Conservation (phyloP, 2,113 vertebrate species). For the Trematomus loennbergii region DNA sequence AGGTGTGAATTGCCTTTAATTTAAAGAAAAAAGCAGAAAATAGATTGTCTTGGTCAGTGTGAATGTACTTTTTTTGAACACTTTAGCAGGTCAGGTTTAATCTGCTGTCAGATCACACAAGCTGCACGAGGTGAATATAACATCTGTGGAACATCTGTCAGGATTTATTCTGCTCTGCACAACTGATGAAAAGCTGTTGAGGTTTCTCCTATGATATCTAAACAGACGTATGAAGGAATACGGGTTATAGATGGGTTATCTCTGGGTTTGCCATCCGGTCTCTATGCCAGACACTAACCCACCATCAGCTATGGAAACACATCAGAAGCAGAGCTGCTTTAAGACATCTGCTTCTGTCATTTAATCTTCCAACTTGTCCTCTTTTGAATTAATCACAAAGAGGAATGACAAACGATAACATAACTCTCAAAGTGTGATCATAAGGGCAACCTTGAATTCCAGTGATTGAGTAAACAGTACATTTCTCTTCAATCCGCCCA, state of each 20-base stretch:
- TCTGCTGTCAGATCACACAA: background rate
- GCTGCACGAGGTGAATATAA: background rate
- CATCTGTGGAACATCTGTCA: background rate
- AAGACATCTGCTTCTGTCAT: constrained; percentile 31
- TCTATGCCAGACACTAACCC: constrained; percentile 3
- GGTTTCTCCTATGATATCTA: background rate
- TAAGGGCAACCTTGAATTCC: background rate
- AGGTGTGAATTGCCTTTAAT: too few species aligned
- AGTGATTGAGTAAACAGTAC: background rate
- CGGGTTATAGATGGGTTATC: background rate
- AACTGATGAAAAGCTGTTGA: background rate
- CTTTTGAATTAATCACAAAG: constrained; percentile 11
- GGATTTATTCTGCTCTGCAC: background rate
- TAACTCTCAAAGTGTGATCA: background rate
- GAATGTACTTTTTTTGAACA: background rate
- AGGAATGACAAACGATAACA: background rate
- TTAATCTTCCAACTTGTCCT: constrained; percentile 22
- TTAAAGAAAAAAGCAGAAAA: too few species aligned
- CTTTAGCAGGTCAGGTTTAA: background rate
- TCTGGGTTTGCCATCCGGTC: background rate
- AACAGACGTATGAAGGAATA: background rate
- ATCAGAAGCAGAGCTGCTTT: constrained; percentile 2
- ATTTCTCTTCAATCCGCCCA: constrained; percentile 12
- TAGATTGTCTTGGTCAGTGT: too few species aligned
- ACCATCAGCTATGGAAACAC: constrained; percentile 17